phyloP scores from a whole-genome alignment of 2,113 vertebrate species.

The Aptenodytes patagonicus region DNA sequence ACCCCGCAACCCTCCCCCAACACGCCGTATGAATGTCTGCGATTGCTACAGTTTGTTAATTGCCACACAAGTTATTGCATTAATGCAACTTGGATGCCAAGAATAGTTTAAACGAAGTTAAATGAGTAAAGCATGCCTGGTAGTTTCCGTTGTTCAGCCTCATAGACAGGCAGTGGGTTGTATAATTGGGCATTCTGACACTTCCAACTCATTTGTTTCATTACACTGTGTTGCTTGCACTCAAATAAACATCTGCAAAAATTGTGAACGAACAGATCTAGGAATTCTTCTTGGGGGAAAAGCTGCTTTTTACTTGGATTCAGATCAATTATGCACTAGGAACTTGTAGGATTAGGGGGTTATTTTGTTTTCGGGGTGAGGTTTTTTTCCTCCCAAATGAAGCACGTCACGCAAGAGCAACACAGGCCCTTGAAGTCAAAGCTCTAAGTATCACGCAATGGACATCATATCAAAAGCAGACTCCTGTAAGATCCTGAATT shows the following conservation, averaged over 20 bases:
- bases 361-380: neutral
- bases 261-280: constrained; percentile 19
- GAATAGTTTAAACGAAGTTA: constrained; percentile 74
- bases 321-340: neutral
- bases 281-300: constrained; percentile 11
- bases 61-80: constrained; percentile 70
- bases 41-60: constrained; percentile 69
- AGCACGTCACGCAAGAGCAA: neutral
- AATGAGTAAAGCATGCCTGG: constrained; percentile 68
- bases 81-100: constrained; percentile 69
- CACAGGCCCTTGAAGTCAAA: neutral
- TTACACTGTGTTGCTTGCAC: constrained; percentile 56
- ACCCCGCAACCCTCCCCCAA: neutral
- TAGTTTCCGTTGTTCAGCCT: constrained; percentile 69
- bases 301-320: neutral
- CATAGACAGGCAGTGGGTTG: constrained; percentile 70
- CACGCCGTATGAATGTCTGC: neutral
- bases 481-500: neutral
- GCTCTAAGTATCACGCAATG: neutral
- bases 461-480: neutral
- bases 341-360: neutral
- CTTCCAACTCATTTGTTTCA: constrained; percentile 76
- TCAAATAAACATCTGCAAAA: constrained; percentile 72
- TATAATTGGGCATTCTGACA: constrained; percentile 75
- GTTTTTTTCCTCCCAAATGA: neutral